These are phyloP conservation scores for Phyllopteryx taeniolatus DNA, from an alignment of 2,113 vertebrate genomes.

Conservation along the genomic window DNA sequence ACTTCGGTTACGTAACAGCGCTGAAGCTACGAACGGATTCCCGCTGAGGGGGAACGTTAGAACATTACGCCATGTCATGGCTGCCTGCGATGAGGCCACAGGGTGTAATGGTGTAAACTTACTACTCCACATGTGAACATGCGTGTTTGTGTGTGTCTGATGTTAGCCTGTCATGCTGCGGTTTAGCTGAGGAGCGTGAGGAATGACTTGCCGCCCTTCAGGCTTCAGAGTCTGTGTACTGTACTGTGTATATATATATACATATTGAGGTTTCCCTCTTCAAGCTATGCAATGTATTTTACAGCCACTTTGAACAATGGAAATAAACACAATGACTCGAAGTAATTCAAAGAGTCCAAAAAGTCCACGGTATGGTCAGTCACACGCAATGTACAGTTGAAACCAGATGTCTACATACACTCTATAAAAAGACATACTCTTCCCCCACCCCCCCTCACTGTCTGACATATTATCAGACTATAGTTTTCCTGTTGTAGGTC, in stretches of 20 bases:
- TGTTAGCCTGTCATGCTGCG: slow-evolving; percentile 2
- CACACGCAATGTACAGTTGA: background rate
- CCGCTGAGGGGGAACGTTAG: slow-evolving; percentile 12
- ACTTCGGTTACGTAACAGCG: slow-evolving; percentile 22
- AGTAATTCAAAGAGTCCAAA: background rate
- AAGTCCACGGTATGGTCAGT: background rate
- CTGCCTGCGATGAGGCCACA: slow-evolving; percentile 1
- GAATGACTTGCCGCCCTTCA: slow-evolving; percentile 3
- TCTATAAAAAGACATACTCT: too few species aligned
- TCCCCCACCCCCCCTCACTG: too few species aligned
- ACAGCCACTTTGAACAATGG: background rate
- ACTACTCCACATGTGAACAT: background rate
- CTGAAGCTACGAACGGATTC: slow-evolving; percentile 29
- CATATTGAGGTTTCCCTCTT: slow-evolving; percentile 16
- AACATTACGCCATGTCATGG: background rate
- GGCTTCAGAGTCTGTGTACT: background rate
- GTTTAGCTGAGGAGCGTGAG: slow-evolving; percentile 14
- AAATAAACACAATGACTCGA: background rate
- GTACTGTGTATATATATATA: slow-evolving; percentile 2
- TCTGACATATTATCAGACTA: too few species aligned
- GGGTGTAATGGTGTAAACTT: slow-evolving; percentile 13
- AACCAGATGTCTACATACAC: too few species aligned
- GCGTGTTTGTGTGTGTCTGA: background rate
- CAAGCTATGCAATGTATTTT: background rate
- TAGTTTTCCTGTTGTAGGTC: too few species aligned